These are phyloP conservation scores for Sebastes elongatus DNA, from an alignment of 2,797 vertebrate species.

Conservation along the genomic window DNA sequence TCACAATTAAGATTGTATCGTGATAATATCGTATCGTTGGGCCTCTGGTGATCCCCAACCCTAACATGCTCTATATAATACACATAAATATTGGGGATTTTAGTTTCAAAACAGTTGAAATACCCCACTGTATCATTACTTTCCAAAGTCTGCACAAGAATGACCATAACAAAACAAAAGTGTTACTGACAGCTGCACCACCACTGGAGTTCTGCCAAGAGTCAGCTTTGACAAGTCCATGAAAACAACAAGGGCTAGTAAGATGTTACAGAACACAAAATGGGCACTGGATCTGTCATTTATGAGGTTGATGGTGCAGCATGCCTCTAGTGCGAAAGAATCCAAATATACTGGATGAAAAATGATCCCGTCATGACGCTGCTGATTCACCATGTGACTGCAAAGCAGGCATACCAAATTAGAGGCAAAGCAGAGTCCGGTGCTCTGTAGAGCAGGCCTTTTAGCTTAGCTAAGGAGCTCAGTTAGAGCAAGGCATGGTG, in stretches of 20 bases:
- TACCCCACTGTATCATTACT: neutral
- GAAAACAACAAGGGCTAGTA: slow-evolving; percentile 8
- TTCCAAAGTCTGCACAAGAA: neutral
- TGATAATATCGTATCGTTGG: too few relatives aligned
- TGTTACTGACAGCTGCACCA: slow-evolving; percentile 10
- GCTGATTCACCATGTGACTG: slow-evolving; percentile 72
- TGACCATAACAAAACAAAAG: neutral
- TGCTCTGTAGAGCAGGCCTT: slow-evolving; percentile 32
- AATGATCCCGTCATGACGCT: slow-evolving; percentile 63
- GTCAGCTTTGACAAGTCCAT: slow-evolving; percentile 10
- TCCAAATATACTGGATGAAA: slow-evolving; percentile 72
- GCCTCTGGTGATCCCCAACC: too few relatives aligned
- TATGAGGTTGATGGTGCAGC: slow-evolving; percentile 41
- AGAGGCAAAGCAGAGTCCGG: slow-evolving; percentile 45
- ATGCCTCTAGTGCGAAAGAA: slow-evolving; percentile 49
- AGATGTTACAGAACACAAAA: slow-evolving; percentile 31
- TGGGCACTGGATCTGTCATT: slow-evolving; percentile 34
- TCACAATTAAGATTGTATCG: too few relatives aligned
- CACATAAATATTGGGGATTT: neutral
- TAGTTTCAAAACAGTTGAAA: neutral
- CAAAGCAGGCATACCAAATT: slow-evolving; percentile 67
- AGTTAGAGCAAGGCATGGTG: neutral
- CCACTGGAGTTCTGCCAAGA: slow-evolving; percentile 1
- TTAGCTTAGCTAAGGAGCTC: slow-evolving; percentile 26
- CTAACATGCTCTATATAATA: too few relatives aligned